Evolutionary conservation across 92 coral and sea anemone species (phyloP).

Genomic region (Pocillopora meandrina): DNA sequence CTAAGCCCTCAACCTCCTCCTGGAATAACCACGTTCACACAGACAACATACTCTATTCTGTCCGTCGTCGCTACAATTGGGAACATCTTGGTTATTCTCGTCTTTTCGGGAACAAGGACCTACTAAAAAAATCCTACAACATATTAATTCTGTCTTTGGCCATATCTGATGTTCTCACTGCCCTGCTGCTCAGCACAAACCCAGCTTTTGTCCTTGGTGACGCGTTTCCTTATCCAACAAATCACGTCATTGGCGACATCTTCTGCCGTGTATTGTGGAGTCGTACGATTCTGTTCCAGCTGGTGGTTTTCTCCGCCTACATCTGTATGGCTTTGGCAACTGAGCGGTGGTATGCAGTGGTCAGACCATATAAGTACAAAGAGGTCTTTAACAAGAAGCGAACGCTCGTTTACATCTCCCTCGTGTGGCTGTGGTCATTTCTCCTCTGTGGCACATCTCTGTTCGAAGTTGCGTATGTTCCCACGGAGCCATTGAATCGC

Average conservation of each 20-base stretch:
- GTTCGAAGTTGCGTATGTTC: slow-evolving; percentile 4
- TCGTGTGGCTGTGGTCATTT: slow-evolving; percentile 60
- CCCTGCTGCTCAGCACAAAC: slow-evolving; percentile 7
- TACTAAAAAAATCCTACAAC: slow-evolving; percentile 8
- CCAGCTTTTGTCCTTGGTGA: slow-evolving; percentile 20
- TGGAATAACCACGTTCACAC: slow-evolving; percentile 21
- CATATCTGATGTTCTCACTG: slow-evolving; percentile 16
- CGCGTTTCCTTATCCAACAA: slow-evolving; percentile 26
- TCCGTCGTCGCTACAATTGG: neutral
- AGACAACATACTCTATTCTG: slow-evolving; percentile 8
- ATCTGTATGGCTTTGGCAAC: slow-evolving; percentile 75
- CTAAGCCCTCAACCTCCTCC: neutral
- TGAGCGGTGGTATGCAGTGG: slow-evolving; percentile 86
- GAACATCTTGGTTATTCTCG: slow-evolving; percentile 20
- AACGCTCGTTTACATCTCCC: slow-evolving; percentile 46
- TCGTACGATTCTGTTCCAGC: slow-evolving; percentile 65
- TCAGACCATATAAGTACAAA: slow-evolving; percentile 70
- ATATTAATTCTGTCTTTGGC: slow-evolving; percentile 18
- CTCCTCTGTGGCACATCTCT: neutral
- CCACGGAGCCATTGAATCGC: neutral
- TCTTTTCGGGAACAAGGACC: slow-evolving; percentile 9
- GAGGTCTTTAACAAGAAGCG: slow-evolving; percentile 46
- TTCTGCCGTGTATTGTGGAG: slow-evolving; percentile 78
- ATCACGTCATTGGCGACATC: slow-evolving; percentile 47
- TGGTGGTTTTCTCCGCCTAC: slow-evolving; percentile 67